These are phyloP conservation scores for Meta bourneti DNA, from an alignment of 2,888 invertebrate genomes.

Conservation along the genomic window DNA sequence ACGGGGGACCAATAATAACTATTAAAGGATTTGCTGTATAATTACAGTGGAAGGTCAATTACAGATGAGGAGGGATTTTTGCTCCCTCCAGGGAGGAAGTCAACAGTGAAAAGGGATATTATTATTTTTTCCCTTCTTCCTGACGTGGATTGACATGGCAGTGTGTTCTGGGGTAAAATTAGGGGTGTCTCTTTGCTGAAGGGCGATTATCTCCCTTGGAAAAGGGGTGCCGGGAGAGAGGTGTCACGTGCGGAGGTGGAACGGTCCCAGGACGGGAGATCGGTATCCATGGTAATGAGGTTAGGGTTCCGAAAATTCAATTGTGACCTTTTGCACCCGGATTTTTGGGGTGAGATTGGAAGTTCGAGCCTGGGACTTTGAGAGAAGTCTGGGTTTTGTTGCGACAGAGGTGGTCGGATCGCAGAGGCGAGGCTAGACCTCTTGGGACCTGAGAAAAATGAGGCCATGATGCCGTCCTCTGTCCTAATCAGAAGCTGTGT, in stretches of 20 bases:
- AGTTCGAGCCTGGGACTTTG: background rate
- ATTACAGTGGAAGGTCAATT: slow-evolving; percentile 60
- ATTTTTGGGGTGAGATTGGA: slow-evolving; percentile 2
- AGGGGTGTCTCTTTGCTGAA: slow-evolving; percentile 55
- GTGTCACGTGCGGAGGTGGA: slow-evolving; percentile 69
- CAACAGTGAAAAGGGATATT: background rate
- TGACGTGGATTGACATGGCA: slow-evolving; percentile 47
- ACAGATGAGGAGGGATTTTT: slow-evolving; percentile 5
- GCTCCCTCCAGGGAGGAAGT: background rate
- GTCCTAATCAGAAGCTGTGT: too few relatives aligned
- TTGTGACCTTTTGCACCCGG: slow-evolving; percentile 32
- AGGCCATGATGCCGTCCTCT: too few relatives aligned
- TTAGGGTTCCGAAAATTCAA: slow-evolving; percentile 3
- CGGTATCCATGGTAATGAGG: slow-evolving; percentile 41
- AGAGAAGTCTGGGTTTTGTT: background rate
- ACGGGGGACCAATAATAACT: slow-evolving; percentile 45
- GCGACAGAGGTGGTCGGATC: too few relatives aligned
- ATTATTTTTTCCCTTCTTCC: slow-evolving; percentile 6
- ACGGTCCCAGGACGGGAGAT: slow-evolving; percentile 2
- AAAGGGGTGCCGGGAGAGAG: slow-evolving; percentile 23
- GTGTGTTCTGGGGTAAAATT: slow-evolving; percentile 52
- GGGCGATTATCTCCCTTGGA: slow-evolving; percentile 44
- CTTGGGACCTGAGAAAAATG: too few relatives aligned
- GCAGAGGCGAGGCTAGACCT: too few relatives aligned
- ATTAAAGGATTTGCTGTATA: slow-evolving; percentile 55